These are phyloP conservation scores for Theristus sp. DNA, from an alignment of 2,888 invertebrate genomes.

Conservation along the genomic window DNA sequence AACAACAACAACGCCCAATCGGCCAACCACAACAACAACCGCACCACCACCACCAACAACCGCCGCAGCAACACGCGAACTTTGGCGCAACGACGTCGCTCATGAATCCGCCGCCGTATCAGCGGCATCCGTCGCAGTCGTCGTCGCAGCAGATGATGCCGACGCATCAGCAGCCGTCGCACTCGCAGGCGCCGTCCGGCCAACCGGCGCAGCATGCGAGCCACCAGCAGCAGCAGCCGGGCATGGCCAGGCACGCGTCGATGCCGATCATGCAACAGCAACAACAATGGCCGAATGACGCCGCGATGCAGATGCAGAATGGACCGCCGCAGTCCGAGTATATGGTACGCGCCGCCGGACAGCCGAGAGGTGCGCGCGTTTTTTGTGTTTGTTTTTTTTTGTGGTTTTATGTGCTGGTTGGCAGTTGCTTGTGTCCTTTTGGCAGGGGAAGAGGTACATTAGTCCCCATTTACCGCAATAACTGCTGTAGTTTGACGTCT, in stretches of 20 bases:
- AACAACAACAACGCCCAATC: too few species aligned
- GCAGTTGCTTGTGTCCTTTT: too few species aligned
- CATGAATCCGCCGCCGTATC: constrained; percentile 14
- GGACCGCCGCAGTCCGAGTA: constrained; percentile 31
- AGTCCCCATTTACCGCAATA: too few species aligned
- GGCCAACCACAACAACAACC: too few species aligned
- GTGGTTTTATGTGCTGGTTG: background rate
- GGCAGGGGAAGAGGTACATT: too few species aligned
- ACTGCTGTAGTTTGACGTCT: too few species aligned
- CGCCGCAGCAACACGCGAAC: background rate
- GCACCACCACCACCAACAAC: background rate
- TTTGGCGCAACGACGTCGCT: too few species aligned
- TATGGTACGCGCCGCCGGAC: too few species aligned
- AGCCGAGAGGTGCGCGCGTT: too few species aligned
- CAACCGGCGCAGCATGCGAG: constrained; percentile 44
- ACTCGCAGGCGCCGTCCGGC: constrained; percentile 44
- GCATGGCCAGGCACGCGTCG: constrained; percentile 38
- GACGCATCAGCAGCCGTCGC: constrained; percentile 25
- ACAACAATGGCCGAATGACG: constrained; percentile 7
- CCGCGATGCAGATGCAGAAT: constrained; percentile 30
- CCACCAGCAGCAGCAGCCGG: constrained; percentile 78
- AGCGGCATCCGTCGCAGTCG: too few species aligned
- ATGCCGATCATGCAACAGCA: constrained; percentile 11
- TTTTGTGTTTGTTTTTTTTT: too few species aligned
- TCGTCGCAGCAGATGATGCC: constrained; percentile 13